Evolutionary conservation across 1,140 invertebrate genomes (phyloP).

Genomic region (Aphaenogaster ashmeadi): DNA sequence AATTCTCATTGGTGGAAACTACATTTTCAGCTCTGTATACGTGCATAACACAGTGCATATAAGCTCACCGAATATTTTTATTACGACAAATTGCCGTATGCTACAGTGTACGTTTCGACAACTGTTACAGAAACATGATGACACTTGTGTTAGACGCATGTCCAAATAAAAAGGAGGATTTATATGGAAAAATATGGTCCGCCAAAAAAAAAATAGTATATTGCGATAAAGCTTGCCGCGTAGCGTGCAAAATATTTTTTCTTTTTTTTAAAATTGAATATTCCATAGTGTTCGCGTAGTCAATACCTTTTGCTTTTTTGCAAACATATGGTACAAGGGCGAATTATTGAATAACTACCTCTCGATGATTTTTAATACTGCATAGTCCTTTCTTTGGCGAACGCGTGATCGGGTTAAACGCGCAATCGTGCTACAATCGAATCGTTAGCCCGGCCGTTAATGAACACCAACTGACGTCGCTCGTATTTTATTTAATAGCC

Average conservation of each 20-base stretch:
- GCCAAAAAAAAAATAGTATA: neutral
- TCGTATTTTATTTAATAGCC: constrained; percentile 85
- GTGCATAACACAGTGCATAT: constrained; percentile 11
- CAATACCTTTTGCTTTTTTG: constrained; percentile 35
- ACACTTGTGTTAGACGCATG: constrained; percentile 41
- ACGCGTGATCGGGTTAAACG: constrained; percentile 73
- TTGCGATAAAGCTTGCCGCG: constrained; percentile 23
- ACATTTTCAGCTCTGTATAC: neutral
- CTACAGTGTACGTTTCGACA: constrained; percentile 33
- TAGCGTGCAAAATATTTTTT: constrained; percentile 14
- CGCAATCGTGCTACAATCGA: constrained; percentile 83
- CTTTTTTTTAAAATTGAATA: constrained; percentile 49
- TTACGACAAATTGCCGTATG: constrained; percentile 47
- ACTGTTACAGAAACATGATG: constrained; percentile 45
- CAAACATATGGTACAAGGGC: neutral
- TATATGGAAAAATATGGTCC: constrained; percentile 38
- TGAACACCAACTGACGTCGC: constrained; percentile 84
- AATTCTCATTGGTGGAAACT: constrained; percentile 57
- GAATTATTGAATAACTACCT: constrained; percentile 53
- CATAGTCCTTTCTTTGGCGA: constrained; percentile 19
- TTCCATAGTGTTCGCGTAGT: constrained; percentile 21
- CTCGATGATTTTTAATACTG: constrained; percentile 64
- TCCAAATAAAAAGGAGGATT: constrained; percentile 47
- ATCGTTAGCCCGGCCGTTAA: constrained; percentile 83
- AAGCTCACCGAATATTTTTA: constrained; percentile 22